These are phyloP conservation scores for Falco concolor DNA, from an alignment of 2,797 vertebrate genomes.

Conservation along the genomic window DNA sequence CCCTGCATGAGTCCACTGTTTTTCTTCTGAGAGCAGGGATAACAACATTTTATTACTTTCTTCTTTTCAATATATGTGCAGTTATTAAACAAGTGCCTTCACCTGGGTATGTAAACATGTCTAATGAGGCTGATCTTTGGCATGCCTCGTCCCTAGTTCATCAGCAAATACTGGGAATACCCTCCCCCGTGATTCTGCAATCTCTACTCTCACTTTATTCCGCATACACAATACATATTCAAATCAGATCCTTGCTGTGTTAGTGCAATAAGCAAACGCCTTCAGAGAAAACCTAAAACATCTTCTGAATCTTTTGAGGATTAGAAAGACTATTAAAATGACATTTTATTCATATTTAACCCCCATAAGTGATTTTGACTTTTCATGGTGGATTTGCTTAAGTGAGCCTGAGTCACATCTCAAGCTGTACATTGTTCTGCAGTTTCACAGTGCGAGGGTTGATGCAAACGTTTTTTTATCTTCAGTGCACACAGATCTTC, in stretches of 20 bases:
- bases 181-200: not conserved
- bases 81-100: not conserved
- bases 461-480: not conserved
- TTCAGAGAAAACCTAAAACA: not conserved
- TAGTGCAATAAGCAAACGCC: not conserved
- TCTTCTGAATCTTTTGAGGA: not conserved
- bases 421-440: not conserved
- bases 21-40: not conserved
- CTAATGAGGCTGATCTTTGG: not conserved
- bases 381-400: conserved; percentile 17
- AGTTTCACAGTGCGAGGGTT: not conserved
- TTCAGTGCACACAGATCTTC: not conserved
- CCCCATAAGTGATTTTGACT: not conserved
- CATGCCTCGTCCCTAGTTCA: not conserved
- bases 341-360: not conserved
- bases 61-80: not conserved
- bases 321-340: not conserved
- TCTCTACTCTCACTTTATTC: not conserved
- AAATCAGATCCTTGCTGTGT: not conserved
- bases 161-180: not conserved
- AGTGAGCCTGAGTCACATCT: not conserved
- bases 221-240: not conserved
- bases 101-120: not conserved
- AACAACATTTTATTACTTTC: not conserved
- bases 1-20: not conserved